Evolutionary conservation across 1,140 invertebrate genomes (phyloP).

Genomic region (Meloidogyne floridensis): DNA sequence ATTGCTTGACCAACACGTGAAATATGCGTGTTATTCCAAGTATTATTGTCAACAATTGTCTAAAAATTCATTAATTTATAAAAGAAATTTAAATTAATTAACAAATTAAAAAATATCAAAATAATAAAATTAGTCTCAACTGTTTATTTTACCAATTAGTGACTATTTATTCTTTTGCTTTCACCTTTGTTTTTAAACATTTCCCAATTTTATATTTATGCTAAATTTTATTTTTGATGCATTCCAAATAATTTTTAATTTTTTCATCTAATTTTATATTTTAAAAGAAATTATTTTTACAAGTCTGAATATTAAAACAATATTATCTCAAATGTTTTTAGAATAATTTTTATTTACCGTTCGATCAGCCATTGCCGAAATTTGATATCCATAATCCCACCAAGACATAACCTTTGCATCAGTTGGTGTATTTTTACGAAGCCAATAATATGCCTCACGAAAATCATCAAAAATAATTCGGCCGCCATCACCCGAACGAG

Average conservation of each 20-base stretch:
- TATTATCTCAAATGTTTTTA: constrained; percentile 73
- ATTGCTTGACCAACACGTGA: constrained; percentile 89
- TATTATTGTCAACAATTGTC: constrained; percentile 89
- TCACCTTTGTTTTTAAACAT: too few species aligned
- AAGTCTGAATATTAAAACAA: background rate
- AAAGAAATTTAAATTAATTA: too few species aligned
- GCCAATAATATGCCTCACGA: constrained; percentile 97
- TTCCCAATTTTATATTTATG: too few species aligned
- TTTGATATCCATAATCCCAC: constrained; percentile 72
- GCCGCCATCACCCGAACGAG: constrained; percentile 71
- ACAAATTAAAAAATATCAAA: too few species aligned
- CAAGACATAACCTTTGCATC: constrained; percentile 76
- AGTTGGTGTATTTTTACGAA: constrained; percentile 87
- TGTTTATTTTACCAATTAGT: too few species aligned
- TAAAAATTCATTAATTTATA: background rate
- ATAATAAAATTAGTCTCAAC: too few species aligned
- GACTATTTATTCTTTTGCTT: too few species aligned
- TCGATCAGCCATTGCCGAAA: constrained; percentile 82
- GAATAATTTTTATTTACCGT: constrained; percentile 63
- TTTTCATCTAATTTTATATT: background rate
- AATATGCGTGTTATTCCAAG: constrained; percentile 99
- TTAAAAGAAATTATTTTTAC: background rate
- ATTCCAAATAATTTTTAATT: background rate
- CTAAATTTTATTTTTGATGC: too few species aligned
- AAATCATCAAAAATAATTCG: constrained; percentile 88